Conservation (phyloP, 2,113 vertebrate genomes). For the Pampusana beccarii region DNA sequence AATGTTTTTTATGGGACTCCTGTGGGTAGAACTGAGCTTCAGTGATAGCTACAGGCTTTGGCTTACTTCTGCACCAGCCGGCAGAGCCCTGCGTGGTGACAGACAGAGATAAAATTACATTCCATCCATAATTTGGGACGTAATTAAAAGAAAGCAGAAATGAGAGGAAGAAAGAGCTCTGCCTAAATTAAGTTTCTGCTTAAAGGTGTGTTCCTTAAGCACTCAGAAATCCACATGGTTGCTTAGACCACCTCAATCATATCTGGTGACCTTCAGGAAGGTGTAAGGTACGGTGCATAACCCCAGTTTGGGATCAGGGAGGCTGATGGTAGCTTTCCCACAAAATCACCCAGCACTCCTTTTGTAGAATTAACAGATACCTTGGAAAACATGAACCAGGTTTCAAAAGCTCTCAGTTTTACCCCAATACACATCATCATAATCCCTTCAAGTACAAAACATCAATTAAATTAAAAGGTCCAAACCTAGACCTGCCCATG, state of each 20-base stretch:
- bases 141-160: conserved; percentile 1
- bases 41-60: not conserved
- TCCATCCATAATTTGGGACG: not conserved
- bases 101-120: conserved; percentile 26
- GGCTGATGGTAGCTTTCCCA: not conserved
- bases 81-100: not conserved
- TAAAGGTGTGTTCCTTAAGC: not conserved
- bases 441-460: not conserved
- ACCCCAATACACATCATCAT: not conserved
- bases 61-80: not conserved
- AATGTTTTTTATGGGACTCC: not conserved
- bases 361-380: not conserved
- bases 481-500: not conserved
- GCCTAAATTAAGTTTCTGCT: not conserved
- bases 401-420: not conserved
- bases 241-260: not conserved
- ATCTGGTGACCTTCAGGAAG: not conserved
- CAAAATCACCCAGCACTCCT: not conserved
- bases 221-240: not conserved
- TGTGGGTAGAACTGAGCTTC: not conserved
- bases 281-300: not conserved
- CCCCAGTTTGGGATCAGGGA: not conserved
- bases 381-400: not conserved
- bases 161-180: not conserved
- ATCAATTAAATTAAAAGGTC: not conserved